These are phyloP conservation scores for Elmis aenea DNA, from an alignment of 2,888 invertebrate genomes.

Conservation along the genomic window DNA sequence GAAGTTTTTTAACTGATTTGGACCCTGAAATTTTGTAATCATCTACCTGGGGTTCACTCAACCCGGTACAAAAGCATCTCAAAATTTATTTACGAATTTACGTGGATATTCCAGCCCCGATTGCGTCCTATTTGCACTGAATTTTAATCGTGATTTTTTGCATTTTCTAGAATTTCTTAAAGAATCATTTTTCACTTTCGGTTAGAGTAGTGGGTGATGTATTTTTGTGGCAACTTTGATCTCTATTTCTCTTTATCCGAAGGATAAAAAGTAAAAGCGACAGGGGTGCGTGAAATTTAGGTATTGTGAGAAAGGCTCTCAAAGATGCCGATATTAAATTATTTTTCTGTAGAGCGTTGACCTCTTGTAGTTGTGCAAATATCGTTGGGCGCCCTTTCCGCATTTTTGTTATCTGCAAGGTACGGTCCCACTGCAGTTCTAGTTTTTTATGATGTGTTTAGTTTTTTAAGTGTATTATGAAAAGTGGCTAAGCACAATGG, in stretches of 20 bases:
- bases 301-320: slow-evolving; percentile 18
- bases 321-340: slow-evolving; percentile 25
- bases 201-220: slow-evolving; percentile 19
- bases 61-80: slow-evolving; percentile 19
- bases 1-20: slow-evolving; percentile 13
- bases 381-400: slow-evolving; percentile 19
- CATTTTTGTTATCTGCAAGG: slow-evolving; percentile 13
- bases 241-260: slow-evolving; percentile 10
- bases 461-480: too few relatives aligned
- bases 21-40: slow-evolving; percentile 10
- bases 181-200: slow-evolving; percentile 24
- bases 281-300: slow-evolving; percentile 21
- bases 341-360: slow-evolving; percentile 21
- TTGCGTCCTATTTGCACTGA: slow-evolving; percentile 10
- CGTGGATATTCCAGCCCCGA: slow-evolving; percentile 5
- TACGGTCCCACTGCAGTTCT: too few relatives aligned
- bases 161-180: slow-evolving; percentile 10
- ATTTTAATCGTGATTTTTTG: slow-evolving; percentile 17
- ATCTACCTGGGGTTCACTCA: slow-evolving; percentile 23
- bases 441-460: too few relatives aligned
- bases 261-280: slow-evolving; percentile 11
- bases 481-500: too few relatives aligned
- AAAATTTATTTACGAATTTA: slow-evolving; percentile 13
- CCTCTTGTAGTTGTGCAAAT: slow-evolving; percentile 21
- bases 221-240: slow-evolving; percentile 6